Conservation (phyloP, 2,797 vertebrate genomes). For the Nothura maculosa region DNA sequence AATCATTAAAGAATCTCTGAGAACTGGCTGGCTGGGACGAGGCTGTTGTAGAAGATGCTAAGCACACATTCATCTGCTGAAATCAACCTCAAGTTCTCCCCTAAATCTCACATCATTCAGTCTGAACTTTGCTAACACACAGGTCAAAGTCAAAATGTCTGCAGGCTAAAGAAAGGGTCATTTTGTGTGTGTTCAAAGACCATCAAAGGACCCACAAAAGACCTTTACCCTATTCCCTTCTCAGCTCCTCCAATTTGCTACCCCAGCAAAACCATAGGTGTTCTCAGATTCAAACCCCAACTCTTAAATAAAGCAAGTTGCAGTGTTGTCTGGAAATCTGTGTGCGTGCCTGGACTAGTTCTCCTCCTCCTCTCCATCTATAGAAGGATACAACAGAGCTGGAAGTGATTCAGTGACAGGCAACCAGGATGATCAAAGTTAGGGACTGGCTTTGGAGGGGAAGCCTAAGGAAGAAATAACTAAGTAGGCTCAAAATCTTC, state of each 20-base stretch:
- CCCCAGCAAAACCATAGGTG: not conserved
- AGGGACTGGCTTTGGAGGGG: not conserved
- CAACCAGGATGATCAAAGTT: not conserved
- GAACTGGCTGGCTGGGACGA: not conserved
- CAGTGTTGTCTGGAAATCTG: not conserved
- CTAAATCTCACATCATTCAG: not conserved
- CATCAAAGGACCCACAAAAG: not conserved
- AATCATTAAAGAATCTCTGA: not conserved
- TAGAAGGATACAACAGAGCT: not conserved
- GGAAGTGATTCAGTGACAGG: not conserved
- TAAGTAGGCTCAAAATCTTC: not conserved
- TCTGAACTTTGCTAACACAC: not conserved
- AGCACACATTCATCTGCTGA: not conserved
- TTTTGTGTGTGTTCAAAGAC: not conserved
- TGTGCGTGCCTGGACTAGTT: not conserved
- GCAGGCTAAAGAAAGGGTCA: fast-evolving
- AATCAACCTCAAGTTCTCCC: not conserved
- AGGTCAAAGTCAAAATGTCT: not conserved
- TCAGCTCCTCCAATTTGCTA: not conserved
- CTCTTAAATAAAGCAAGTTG: not conserved
- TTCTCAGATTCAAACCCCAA: not conserved
- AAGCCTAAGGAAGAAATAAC: not conserved
- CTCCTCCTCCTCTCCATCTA: not conserved
- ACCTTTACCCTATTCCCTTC: not conserved
- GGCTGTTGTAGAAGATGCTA: not conserved